These are phyloP conservation scores for Vultur gryphus DNA, from an alignment of 2,797 vertebrate species.

Conservation along the genomic window DNA sequence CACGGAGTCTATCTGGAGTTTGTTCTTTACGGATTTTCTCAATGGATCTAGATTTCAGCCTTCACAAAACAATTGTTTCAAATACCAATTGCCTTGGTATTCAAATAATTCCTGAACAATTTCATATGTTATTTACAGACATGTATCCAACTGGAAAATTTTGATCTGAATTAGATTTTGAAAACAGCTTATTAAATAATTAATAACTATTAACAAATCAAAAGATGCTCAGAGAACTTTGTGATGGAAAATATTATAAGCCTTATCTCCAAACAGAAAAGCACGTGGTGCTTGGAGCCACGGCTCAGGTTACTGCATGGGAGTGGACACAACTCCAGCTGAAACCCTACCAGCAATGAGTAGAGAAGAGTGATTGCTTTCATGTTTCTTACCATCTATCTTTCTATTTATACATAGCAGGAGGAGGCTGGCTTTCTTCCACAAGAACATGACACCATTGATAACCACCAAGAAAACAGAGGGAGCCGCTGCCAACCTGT, in stretches of 20 bases:
- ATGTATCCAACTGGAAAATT: background rate
- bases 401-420: background rate
- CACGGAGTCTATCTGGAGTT: background rate
- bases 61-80: background rate
- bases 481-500: background rate
- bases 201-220: background rate
- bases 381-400: background rate
- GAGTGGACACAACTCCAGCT: background rate
- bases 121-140: background rate
- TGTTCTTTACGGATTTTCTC: background rate
- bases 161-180: background rate
- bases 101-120: background rate
- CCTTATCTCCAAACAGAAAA: background rate
- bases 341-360: background rate
- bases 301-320: accelerated
- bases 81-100: background rate
- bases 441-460: background rate
- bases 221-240: background rate
- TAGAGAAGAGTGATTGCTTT: background rate
- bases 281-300: accelerated
- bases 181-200: background rate
- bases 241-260: background rate
- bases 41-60: background rate
- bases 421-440: background rate
- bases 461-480: background rate